phyloP scores from a whole-genome alignment of 1,140 invertebrate species.

The Sminthurides bifidus region DNA sequence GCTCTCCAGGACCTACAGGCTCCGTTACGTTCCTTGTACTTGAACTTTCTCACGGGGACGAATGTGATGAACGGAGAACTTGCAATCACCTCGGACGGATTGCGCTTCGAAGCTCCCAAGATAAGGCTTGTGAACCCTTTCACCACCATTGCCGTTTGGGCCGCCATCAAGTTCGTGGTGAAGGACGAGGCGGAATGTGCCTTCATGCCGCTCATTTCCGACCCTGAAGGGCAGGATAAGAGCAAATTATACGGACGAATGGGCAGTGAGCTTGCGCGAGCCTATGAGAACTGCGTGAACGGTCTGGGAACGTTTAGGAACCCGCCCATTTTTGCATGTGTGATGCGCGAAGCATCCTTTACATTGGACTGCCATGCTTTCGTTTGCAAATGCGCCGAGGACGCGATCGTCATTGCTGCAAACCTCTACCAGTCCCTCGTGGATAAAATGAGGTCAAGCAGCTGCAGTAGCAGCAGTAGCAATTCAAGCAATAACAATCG shows the following conservation, averaged over 20 bases:
- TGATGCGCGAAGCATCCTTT: slow-evolving; percentile 60
- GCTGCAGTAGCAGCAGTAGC: too few relatives aligned
- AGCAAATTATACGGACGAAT: slow-evolving; percentile 46
- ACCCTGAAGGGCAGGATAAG: slow-evolving; percentile 65
- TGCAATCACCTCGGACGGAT: slow-evolving; percentile 40
- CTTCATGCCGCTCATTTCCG: slow-evolving; percentile 72
- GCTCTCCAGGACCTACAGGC: slow-evolving; percentile 67
- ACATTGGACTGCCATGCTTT: slow-evolving; percentile 82
- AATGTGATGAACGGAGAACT: slow-evolving; percentile 39
- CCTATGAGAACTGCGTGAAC: slow-evolving; percentile 14
- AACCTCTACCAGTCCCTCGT: slow-evolving; percentile 75
- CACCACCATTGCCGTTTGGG: slow-evolving; percentile 81
- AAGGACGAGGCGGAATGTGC: slow-evolving; percentile 45
- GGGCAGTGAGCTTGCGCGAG: slow-evolving; percentile 13
- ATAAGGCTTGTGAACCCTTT: slow-evolving; percentile 59
- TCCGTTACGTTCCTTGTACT: slow-evolving; percentile 65
- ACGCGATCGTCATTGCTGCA: slow-evolving; percentile 77
- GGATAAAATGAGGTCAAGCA: slow-evolving; percentile 48
- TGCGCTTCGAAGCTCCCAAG: slow-evolving; percentile 34
- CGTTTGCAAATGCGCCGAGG: slow-evolving; percentile 63
- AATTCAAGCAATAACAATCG: not conserved
- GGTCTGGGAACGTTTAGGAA: slow-evolving; percentile 38
- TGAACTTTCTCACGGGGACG: slow-evolving; percentile 46
- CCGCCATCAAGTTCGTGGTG: slow-evolving; percentile 57
- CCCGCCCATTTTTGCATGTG: slow-evolving; percentile 77